Evolutionary conservation across 1,140 invertebrate species (phyloP), one percentile per base, ranked within the genome.

Genomic region (Wasmannia auropunctata): DNA sequence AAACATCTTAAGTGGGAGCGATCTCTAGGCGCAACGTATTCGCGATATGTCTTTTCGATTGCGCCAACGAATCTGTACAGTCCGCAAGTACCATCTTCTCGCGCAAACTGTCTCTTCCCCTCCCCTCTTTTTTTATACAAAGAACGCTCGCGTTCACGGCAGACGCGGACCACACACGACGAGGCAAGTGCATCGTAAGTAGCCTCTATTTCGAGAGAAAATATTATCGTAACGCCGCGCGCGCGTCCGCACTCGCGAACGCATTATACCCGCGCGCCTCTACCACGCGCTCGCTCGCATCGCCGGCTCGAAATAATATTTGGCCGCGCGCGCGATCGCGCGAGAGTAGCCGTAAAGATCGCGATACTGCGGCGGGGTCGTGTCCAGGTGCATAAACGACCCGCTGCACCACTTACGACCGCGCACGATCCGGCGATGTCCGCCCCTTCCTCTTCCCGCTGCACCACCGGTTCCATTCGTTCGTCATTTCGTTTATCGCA

Each of bases 131-230:
- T 63, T 46, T 62, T 51, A 43, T 28, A 72, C 49, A 37, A 56
- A 62, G 31, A 43, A 28, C 49, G 25, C 62, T 84, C 58, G 70
- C 79, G 85, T 56, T 46, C 63, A 49, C 75, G 51, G 25, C 31
- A 22, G 28, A 28, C 46, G 70, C 85, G 86, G 90, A 87, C 89
- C 90, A 91, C 90, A 86, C 86, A 85, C 54, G 70, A 70, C 51
- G 80, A 58, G 58, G 76, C 88, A 87, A 91, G 90, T 91, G 90
- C 76, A 74, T 86, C 90, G 90, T 85, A 91, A 91, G 90, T 91
- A 87, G 91, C 90, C 84, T 90, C 87, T 91, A 91, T 91, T 91
- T 91, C 90, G 69, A 91, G 86, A 91, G 91, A 91, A 91, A 91
- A 91, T 91, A 91, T 91, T 91, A 91, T 91, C 90, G 84, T 83